Percentiles rank a stretch among this genome's conserved stretches.
phyloP scores from a whole-genome alignment of 1,140 invertebrate genomes.

The Drosophila micromelanica region DNA sequence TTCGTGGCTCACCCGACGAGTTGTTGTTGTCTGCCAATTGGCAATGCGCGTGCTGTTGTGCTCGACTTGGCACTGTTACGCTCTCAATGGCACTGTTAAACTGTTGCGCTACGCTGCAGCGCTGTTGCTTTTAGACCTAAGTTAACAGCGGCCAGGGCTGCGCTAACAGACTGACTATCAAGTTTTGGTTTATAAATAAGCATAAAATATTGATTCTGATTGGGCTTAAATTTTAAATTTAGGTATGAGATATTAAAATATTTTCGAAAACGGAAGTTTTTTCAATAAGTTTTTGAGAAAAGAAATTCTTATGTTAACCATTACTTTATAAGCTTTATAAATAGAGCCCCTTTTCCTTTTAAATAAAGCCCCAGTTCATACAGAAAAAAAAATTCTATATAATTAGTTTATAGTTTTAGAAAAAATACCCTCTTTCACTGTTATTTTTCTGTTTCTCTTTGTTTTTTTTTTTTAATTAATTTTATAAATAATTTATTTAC shows the following conservation, averaged over 20 bases:
- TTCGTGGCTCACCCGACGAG: conserved; percentile 51
- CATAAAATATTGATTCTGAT: not conserved
- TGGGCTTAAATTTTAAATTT: not conserved
- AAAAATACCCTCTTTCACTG: too few species aligned
- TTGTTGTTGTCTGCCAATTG: conserved; percentile 27
- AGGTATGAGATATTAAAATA: not conserved
- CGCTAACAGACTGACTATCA: not conserved
- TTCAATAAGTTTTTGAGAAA: too few species aligned
- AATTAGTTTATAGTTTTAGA: too few species aligned
- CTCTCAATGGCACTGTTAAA: conserved; percentile 4
- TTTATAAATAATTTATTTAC: too few species aligned
- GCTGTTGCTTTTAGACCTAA: conserved; percentile 59
- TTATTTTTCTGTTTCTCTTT: too few species aligned
- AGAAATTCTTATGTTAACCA: too few species aligned
- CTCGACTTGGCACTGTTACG: conserved; percentile 18
- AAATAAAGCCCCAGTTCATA: too few species aligned
- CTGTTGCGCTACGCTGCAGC: not conserved
- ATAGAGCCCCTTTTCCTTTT: too few species aligned
- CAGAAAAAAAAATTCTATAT: too few species aligned
- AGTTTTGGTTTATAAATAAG: not conserved
- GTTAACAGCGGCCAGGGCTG: conserved; percentile 61
- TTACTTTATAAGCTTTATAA: too few species aligned
- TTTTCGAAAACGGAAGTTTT: too few species aligned
- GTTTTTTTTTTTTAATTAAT: too few species aligned
- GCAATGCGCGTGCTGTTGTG: conserved; percentile 25